Evolutionary conservation across 2,113 vertebrate genomes (phyloP), one percentile per base, ranked within the genome.

Genomic region (Scopus umbretta): DNA sequence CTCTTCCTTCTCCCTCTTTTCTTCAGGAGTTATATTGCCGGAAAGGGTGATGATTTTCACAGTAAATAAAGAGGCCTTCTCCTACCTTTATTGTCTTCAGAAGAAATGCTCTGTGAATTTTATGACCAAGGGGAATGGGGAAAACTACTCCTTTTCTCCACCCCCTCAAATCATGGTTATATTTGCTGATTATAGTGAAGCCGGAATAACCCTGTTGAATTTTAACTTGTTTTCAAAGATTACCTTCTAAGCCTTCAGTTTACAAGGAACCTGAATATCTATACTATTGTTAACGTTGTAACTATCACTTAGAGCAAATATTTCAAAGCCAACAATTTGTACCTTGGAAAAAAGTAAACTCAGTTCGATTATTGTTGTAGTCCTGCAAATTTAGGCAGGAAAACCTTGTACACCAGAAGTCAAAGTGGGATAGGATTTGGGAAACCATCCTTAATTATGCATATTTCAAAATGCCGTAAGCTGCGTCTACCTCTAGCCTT

Each of bases 21-120:
- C 98, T 98, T 97, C 91, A 76, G 96, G 97, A 97, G 97, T 98
- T 99, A 98, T 99, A 98, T 98, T 98, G 96, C 98, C 96, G 97
- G 98, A 98, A 98, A 98, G 98, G 98, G 98, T 98, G 98, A 97
- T 92, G 92, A 97, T 98, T 98, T 99, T 99, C 98, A 99, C 99
- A 99, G 98, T 98, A 98, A 98, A 98, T 97, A 98, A 98, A 98
- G 94, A 96, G 97, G 96, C 96, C 96, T 97, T 96, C 88, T 97
- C 95, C 96, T 71, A 71, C 97, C 93, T 97, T 98, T 98, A 98
- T 98, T 98, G 97, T 98, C 97, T 96, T 98, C 95, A 96, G 97
- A 98, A 98, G 96, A 97, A 98, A 97, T 75, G 23, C 84, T 91
- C 80, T 92, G 92, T 86, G 87, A 96, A 94, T 97, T 97, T 97